Evolutionary conservation across 2,113 vertebrate species (phyloP), one percentile per base, ranked within the genome.

Genomic region (Scortum barcoo): DNA sequence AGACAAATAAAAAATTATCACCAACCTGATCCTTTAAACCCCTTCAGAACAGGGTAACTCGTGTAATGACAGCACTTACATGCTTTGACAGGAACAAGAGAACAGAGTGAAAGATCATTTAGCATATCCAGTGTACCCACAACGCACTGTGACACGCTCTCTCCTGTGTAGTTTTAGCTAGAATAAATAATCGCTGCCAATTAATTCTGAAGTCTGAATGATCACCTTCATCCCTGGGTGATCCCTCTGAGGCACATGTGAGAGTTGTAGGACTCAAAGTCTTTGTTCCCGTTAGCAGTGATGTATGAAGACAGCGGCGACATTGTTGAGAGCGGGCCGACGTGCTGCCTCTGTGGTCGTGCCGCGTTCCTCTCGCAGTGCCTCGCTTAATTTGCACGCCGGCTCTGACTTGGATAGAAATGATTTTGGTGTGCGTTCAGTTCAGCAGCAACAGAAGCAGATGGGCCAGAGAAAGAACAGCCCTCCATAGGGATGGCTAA

Each of bases 191-290:
- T 85, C 78, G 58, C 54, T 50, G 16, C 78, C 73, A 81, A 90
- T 87, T 86, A n/a, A 76, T 75, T 82, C 73, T 73, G 71, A 82
- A 77, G 58, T 84, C 79, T 86, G 80, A 87, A 50, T 62, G 71
- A 84, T 87, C 60, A 79, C 84, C 73, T 80, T 71, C 54, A 56
- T 80, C 17, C 85, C 57, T 38, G 4, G 53, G 28, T 72, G 71
- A 66, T 63, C 54, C 42, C 56, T 38, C 58, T 75, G 68, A 50
- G 40, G 57, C 71, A 69, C 71, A 78, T 38, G 40, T 42, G 71
- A 67, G 82, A 77, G 53, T 26, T 50, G 58, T 36, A 33, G 56
- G 42, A 33, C 65, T 85, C 36, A 61, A 58, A 76, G 48, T 56
- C 71, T 68, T 66, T 70, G 38, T 83, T 73, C 14, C 48, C 28